Evolutionary conservation across 2,113 vertebrate species (phyloP).

Genomic region (Perognathus longimembris): DNA sequence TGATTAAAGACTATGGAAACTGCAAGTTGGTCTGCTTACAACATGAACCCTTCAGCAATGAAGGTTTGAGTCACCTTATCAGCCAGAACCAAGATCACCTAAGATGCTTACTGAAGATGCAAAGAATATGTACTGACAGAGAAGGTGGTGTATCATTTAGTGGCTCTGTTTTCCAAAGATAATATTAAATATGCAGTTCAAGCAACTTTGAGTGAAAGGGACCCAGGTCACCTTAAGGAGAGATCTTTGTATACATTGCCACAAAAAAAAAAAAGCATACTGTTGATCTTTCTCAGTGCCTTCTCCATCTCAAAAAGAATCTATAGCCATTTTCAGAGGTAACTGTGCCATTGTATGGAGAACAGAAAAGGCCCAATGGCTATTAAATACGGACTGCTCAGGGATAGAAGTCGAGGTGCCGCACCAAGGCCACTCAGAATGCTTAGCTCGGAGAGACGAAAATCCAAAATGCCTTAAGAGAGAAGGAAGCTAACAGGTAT

Average conservation of each 20-base stretch:
- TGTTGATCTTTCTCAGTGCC: no score
- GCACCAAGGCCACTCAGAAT: background rate
- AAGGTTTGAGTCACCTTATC: background rate
- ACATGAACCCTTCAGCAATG: conserved; percentile 10
- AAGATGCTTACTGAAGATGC: background rate
- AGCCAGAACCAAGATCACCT: background rate
- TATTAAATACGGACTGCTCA: no score
- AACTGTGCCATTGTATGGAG: no score
- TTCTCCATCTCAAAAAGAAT: no score
- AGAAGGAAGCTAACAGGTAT: background rate
- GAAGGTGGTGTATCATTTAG: background rate
- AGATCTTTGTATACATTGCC: no score
- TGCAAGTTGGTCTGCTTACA: background rate
- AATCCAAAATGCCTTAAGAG: background rate
- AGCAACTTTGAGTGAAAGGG: no score
- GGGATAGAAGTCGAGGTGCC: background rate
- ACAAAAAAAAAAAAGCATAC: no score
- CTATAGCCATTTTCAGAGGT: no score
- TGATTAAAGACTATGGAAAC: conserved; percentile 22
- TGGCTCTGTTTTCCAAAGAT: no score
- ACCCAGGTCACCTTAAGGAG: no score
- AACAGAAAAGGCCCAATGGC: no score
- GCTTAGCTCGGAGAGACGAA: background rate
- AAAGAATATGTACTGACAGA: background rate
- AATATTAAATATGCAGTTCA: no score